These are phyloP conservation scores for Coecobrya sp. DNA, from an alignment of 2,888 invertebrate species.

Conservation along the genomic window DNA sequence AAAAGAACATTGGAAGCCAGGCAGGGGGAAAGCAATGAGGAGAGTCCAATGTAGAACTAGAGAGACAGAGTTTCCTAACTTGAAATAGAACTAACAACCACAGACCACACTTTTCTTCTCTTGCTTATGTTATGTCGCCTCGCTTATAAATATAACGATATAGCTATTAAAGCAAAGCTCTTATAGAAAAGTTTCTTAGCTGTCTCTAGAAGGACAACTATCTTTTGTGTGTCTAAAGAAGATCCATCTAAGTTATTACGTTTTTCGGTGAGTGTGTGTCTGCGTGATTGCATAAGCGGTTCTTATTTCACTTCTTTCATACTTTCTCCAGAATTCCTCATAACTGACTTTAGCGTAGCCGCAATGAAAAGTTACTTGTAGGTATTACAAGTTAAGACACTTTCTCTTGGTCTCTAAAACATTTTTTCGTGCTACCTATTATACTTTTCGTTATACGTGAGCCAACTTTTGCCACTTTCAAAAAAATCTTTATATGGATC, in stretches of 20 bases:
- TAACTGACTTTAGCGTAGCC: conserved; percentile 22
- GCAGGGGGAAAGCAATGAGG: not conserved
- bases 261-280: not conserved
- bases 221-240: conserved; percentile 20
- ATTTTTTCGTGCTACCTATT: not conserved
- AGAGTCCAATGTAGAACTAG: conserved; percentile 17
- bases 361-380: conserved; percentile 18
- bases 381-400: conserved; percentile 25
- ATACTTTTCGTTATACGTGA: not conserved
- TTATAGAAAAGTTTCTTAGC: conserved; percentile 39
- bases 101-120: conserved; percentile 15
- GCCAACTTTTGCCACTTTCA: not conserved
- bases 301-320: conserved; percentile 22
- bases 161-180: not conserved
- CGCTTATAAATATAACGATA: not conserved
- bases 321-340: not conserved
- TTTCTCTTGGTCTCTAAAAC: not conserved
- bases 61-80: conserved; percentile 31
- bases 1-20: not conserved
- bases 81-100: not conserved
- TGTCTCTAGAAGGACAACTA: conserved; percentile 34
- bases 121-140: not conserved
- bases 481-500: conserved; percentile 11
- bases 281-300: not conserved
- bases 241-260: conserved; percentile 21